Conservation (phyloP, 2,888 invertebrate species). For the Phengaris alcon region DNA sequence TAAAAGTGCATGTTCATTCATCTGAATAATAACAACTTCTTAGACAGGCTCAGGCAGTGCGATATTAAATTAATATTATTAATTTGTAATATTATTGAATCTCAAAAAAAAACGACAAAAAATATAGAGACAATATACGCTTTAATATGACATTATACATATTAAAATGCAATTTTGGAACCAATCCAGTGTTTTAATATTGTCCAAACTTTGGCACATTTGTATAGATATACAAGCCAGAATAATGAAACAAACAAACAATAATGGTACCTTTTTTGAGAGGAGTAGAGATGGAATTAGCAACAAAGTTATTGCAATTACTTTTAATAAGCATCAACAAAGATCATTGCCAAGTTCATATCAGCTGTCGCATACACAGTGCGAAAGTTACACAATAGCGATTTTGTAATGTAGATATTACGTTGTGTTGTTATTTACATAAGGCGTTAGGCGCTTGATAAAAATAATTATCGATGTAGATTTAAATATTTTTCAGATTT, state of each 20-base stretch:
- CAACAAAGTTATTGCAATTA: neutral
- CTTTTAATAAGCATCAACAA: slow-evolving; percentile 1
- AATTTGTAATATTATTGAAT: too few species aligned
- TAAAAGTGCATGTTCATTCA: neutral
- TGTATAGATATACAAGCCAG: slow-evolving; percentile 7
- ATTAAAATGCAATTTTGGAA: slow-evolving; percentile 1
- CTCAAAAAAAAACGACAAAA: too few species aligned
- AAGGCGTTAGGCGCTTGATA: neutral
- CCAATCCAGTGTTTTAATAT: slow-evolving; percentile 9
- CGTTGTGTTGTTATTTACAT: neutral
- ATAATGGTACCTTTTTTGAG: neutral
- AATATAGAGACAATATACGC: too few species aligned
- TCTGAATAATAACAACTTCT: neutral
- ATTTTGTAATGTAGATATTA: slow-evolving; percentile 6
- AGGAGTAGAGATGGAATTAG: neutral
- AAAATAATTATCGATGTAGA: neutral
- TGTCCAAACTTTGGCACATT: slow-evolving; percentile 20
- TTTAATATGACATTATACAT: neutral
- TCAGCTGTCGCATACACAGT: slow-evolving; percentile 7
- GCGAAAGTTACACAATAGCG: slow-evolving; percentile 6
- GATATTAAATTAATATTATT: neutral
- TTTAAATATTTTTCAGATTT: neutral
- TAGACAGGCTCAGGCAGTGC: neutral
- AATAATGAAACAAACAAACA: neutral
- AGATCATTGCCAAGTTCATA: slow-evolving; percentile 28